Percentiles rank a stretch among this genome's conserved stretches.
Conservation (phyloP, 2,888 invertebrate species). For the Bombylius major region DNA sequence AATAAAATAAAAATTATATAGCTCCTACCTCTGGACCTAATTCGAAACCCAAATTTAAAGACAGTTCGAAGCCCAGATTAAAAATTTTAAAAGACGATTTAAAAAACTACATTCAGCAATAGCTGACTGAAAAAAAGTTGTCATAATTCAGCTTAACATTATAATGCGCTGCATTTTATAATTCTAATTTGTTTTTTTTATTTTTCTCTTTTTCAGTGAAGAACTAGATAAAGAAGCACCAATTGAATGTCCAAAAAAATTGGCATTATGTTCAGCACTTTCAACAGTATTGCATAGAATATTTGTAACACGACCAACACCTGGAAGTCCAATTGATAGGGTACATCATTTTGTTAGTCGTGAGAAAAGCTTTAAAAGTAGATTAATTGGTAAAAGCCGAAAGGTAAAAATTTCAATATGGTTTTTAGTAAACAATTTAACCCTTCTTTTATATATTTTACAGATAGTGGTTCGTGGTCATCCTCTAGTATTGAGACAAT, state of each 20-base stretch:
- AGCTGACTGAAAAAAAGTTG: no score
- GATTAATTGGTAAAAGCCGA: slow-evolving; percentile 54
- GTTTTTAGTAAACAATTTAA: neutral
- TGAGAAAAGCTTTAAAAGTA: slow-evolving; percentile 62
- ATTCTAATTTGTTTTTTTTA: neutral
- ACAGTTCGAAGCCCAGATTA: no score
- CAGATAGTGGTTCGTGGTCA: slow-evolving; percentile 77
- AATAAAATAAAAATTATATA: no score
- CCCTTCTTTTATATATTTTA: slow-evolving; percentile 10
- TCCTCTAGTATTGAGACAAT: slow-evolving; percentile 76
- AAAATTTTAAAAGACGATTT: no score
- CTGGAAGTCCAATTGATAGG: slow-evolving; percentile 50
- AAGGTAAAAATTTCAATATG: slow-evolving; percentile 37
- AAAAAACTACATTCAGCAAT: no score
- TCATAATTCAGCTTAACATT: no score
- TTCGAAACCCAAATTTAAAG: no score
- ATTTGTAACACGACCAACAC: slow-evolving; percentile 51
- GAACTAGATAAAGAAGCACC: slow-evolving; percentile 50
- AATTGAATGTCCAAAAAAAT: slow-evolving; percentile 50
- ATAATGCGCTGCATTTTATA: no score
- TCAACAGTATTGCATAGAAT: slow-evolving; percentile 70
- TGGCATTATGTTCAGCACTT: slow-evolving; percentile 54
- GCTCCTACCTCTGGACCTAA: no score
- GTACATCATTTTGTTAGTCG: slow-evolving; percentile 75
- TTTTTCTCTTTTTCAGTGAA: slow-evolving; percentile 37